These are phyloP conservation scores for Actinopyga echinites DNA, from an alignment of 53 echinoderm and acorn worm species.

Conservation along the genomic window DNA sequence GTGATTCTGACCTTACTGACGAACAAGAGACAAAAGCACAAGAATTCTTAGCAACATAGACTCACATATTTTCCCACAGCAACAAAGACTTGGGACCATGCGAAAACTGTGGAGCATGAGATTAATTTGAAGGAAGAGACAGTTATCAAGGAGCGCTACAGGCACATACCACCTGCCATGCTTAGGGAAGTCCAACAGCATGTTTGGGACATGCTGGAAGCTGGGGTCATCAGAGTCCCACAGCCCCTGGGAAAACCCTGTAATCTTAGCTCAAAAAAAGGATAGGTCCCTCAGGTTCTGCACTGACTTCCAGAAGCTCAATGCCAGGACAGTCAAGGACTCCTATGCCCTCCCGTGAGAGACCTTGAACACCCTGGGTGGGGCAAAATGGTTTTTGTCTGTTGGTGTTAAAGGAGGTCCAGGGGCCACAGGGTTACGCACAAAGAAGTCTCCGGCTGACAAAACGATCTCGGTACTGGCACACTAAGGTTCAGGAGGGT, in stretches of 20 bases:
- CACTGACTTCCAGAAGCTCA: conserved; percentile 41
- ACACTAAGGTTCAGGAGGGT: conserved; percentile 26
- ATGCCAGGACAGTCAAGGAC: conserved; percentile 34
- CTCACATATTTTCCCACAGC: conserved; percentile 21
- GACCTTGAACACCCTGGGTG: conserved; percentile 39
- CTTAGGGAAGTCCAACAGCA: conserved; percentile 43
- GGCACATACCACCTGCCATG: conserved; percentile 32
- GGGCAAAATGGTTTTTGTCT: conserved; percentile 46
- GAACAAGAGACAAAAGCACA: not conserved
- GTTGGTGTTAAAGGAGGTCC: conserved; percentile 43
- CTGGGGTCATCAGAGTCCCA: conserved; percentile 45
- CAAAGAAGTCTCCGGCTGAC: no score
- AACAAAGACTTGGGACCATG: conserved; percentile 35
- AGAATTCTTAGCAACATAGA: not conserved
- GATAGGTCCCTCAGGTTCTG: conserved; percentile 46
- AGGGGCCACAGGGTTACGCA: no score
- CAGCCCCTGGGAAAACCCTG: conserved; percentile 46
- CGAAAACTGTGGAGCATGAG: conserved; percentile 1
- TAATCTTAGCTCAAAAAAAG: conserved; percentile 45
- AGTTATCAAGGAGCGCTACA: conserved; percentile 37
- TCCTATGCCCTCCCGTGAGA: conserved; percentile 49
- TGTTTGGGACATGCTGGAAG: conserved; percentile 23
- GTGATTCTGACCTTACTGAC: not conserved
- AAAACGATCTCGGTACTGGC: conserved; percentile 59
- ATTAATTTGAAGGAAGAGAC: conserved; percentile 37